Evolutionary conservation across 2,888 invertebrate genomes (phyloP).

Genomic region (Shargacucullia verbasci): DNA sequence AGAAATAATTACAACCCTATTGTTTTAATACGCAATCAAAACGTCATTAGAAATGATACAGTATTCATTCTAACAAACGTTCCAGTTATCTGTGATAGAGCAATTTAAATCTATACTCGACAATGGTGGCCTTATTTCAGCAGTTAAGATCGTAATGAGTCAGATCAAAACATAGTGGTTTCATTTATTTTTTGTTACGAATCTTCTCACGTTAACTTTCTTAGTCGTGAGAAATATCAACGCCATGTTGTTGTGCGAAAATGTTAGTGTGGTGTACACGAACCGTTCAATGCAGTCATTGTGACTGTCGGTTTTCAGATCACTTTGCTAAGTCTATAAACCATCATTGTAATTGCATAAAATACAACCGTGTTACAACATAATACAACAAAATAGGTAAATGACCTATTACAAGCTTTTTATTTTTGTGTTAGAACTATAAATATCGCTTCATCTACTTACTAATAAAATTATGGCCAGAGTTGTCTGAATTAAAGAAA

Average conservation of each 20-base stretch:
- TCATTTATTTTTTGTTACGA: constrained; percentile 41
- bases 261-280: constrained; percentile 30
- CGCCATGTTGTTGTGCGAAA: constrained; percentile 55
- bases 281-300: not conserved
- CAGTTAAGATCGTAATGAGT: constrained; percentile 33
- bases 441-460: no score
- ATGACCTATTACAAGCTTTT: no score
- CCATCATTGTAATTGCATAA: no score
- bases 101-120: constrained; percentile 45
- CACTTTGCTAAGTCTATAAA: no score
- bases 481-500: no score
- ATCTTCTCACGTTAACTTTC: constrained; percentile 76
- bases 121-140: constrained; percentile 33
- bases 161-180: constrained; percentile 28
- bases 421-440: no score
- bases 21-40: constrained; percentile 22
- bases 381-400: no score
- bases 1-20: no score
- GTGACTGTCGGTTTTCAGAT: not conserved
- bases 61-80: constrained; percentile 29
- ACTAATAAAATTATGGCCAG: no score
- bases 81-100: constrained; percentile 51
- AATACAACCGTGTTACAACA: no score
- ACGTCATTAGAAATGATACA: constrained; percentile 43
- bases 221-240: constrained; percentile 69